Evolutionary conservation across 1,140 invertebrate species (phyloP).

Genomic region (Leptinotarsa defecta): DNA sequence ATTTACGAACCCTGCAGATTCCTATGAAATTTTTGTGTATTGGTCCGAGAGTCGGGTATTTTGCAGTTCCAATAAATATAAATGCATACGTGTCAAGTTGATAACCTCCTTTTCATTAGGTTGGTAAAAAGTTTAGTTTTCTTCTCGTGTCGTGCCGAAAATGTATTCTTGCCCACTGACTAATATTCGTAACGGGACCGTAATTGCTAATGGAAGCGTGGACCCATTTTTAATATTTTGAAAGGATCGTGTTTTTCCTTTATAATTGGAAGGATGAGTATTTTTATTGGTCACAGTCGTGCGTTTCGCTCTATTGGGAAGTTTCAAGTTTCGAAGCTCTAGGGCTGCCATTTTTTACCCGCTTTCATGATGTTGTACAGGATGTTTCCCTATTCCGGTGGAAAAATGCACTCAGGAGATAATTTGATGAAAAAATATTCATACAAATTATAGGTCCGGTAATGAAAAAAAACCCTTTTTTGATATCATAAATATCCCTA

Average conservation of each 20-base stretch:
- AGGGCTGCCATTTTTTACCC: neutral
- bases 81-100: no score
- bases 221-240: conserved; percentile 20
- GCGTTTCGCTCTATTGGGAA: neutral
- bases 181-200: neutral
- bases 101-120: no score
- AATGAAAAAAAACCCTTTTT: no score
- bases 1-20: no score
- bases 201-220: conserved; percentile 18
- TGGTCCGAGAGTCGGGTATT: no score
- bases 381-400: neutral
- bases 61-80: no score
- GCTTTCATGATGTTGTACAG: neutral
- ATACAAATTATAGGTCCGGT: no score
- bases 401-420: no score
- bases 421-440: no score
- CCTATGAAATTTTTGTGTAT: no score
- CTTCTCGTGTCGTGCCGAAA: neutral
- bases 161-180: neutral
- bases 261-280: conserved; percentile 14
- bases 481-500: no score
- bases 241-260: conserved; percentile 11
- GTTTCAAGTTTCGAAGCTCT: neutral
- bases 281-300: neutral
- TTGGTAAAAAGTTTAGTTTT: no score